Evolutionary conservation across 2,797 vertebrate species (phyloP).

Genomic region (Triplophysa yarkandensis): DNA sequence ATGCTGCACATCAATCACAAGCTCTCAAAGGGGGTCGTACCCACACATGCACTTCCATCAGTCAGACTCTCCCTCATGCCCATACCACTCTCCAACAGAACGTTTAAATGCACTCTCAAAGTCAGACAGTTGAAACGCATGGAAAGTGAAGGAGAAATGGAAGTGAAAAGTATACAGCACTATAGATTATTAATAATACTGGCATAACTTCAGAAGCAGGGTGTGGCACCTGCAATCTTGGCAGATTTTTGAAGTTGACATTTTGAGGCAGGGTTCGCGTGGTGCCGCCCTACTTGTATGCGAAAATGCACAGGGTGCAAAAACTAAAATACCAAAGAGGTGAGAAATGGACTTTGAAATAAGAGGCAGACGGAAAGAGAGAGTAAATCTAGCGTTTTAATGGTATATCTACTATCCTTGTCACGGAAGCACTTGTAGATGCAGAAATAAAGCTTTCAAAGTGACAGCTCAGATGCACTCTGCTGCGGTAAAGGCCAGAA

Average conservation of each 20-base stretch:
- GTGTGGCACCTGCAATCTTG: conserved; percentile 26
- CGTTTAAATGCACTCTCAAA: conserved; percentile 69
- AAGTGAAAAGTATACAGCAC: conserved; percentile 2
- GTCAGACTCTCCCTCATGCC: conserved; percentile 65
- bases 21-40: conserved; percentile 60
- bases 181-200: conserved; percentile 42
- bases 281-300: conserved; percentile 1
- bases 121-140: conserved; percentile 61
- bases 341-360: conserved; percentile 42
- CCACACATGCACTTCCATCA: conserved; percentile 63
- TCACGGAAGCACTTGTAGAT: conserved; percentile 50
- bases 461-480: conserved; percentile 41
- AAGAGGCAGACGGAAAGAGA: conserved; percentile 22
- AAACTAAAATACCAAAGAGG: conserved; percentile 38
- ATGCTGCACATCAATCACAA: conserved; percentile 71
- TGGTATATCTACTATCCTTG: conserved; percentile 43
- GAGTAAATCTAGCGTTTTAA: conserved; percentile 29
- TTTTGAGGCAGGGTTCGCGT: conserved; percentile 41
- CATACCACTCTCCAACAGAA: conserved; percentile 63
- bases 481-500: conserved; percentile 44
- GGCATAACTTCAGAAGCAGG: conserved; percentile 17
- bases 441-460: conserved; percentile 54
- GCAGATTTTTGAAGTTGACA: background rate
- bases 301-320: conserved; percentile 11
- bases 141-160: conserved; percentile 27